Evolutionary conservation across 2,113 vertebrate genomes (phyloP).

Genomic region (Toxotes chatareus): DNA sequence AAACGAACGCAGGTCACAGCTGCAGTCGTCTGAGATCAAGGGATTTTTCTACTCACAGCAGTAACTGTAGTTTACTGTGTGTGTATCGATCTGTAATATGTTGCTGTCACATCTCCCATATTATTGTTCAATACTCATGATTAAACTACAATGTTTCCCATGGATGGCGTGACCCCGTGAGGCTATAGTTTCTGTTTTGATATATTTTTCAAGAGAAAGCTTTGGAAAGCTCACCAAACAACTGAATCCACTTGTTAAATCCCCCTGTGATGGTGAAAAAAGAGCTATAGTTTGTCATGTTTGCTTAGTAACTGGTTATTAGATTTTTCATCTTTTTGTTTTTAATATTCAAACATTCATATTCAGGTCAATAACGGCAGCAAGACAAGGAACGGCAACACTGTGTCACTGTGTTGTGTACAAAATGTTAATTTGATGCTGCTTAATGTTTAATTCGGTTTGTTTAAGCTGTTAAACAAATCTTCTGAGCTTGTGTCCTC

Average conservation of each 20-base stretch:
- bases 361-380: constrained; percentile 1
- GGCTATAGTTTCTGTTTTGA: neutral
- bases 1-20: constrained; percentile 3
- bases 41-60: neutral
- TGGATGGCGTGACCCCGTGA: neutral
- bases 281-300: neutral
- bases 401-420: constrained; percentile 37
- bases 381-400: neutral
- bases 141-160: neutral
- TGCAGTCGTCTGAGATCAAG: neutral
- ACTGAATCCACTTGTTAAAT: neutral
- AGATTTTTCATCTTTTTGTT: neutral
- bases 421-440: constrained; percentile 31
- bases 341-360: neutral
- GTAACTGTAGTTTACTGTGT: neutral
- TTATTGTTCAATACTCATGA: constrained; percentile 4
- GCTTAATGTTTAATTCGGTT: constrained; percentile 58
- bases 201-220: neutral
- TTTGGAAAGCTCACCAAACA: neutral
- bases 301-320: neutral
- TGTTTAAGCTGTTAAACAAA: constrained; percentile 58
- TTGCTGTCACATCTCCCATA: neutral
- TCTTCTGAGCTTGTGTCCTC: constrained; percentile 48
- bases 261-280: neutral
- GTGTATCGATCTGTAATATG: neutral